These are phyloP conservation scores for Boulengeromyrus knoepffleri DNA, from an alignment of 2,113 vertebrate species.

Conservation along the genomic window DNA sequence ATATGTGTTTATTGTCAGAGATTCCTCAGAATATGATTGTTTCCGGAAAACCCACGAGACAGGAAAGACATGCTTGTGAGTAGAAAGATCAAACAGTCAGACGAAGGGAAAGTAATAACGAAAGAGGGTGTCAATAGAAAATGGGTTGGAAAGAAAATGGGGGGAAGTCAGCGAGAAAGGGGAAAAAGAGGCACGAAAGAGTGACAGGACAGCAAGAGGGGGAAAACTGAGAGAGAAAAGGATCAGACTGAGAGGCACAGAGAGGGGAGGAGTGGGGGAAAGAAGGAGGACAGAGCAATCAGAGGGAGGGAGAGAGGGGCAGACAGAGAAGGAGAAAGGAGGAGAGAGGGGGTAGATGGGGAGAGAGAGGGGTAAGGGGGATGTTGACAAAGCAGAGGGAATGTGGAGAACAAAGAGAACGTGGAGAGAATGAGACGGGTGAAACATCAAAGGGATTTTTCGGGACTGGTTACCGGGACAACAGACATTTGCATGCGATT, in stretches of 20 bases:
- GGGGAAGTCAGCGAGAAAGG: background rate
- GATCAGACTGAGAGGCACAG: slow-evolving; percentile 22
- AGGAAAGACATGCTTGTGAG: background rate
- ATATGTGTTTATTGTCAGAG: background rate
- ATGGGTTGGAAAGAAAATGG: slow-evolving; percentile 1
- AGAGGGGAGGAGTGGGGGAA: background rate
- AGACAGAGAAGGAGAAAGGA: slow-evolving; percentile 34
- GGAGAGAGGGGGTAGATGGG: slow-evolving; percentile 31
- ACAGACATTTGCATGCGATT: slow-evolving; percentile 79
- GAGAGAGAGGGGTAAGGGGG: slow-evolving; percentile 37
- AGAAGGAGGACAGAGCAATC: background rate
- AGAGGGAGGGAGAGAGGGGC: slow-evolving; percentile 6
- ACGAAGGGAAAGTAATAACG: background rate
- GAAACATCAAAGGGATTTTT: slow-evolving; percentile 79
- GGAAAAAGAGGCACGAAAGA: background rate
- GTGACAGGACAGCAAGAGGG: background rate
- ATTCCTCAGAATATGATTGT: background rate
- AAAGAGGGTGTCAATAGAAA: background rate
- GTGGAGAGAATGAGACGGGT: slow-evolving; percentile 73
- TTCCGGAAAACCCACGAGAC: background rate
- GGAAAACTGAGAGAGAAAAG: slow-evolving; percentile 5
- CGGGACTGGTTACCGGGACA: slow-evolving; percentile 73
- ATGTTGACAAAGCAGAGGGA: slow-evolving; percentile 69
- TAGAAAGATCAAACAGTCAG: slow-evolving; percentile 1
- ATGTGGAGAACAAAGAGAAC: slow-evolving; percentile 70